A percentile compares a stretch with the other conserved stretches of the same genome.
phyloP scores from a whole-genome alignment of 2,797 vertebrate species.

The Buceros bicornis region DNA sequence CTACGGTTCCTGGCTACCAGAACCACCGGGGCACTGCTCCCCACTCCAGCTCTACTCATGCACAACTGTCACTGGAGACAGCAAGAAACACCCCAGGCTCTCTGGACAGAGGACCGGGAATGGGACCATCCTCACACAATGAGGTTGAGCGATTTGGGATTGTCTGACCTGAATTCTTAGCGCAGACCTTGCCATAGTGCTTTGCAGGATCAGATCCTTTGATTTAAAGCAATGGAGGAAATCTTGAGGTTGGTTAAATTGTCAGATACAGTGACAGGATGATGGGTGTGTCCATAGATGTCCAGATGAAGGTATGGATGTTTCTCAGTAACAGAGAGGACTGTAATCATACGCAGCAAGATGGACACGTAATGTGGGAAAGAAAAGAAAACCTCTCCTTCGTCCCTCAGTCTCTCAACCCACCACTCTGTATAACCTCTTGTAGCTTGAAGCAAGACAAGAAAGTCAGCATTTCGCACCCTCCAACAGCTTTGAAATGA shows the following conservation, averaged over 20 bases:
- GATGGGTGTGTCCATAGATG: background rate
- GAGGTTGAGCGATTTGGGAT: accelerated
- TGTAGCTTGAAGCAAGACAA: conserved; percentile 42
- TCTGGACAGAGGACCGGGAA: background rate
- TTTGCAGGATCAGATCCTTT: background rate
- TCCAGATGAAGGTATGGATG: background rate
- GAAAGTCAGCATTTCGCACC: conserved; percentile 48
- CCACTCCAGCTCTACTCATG: background rate
- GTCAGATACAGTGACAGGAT: background rate
- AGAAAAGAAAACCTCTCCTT: background rate
- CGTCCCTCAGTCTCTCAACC: background rate
- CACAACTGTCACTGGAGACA: accelerated
- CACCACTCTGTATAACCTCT: background rate
- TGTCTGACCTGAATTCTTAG: background rate
- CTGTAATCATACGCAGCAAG: background rate
- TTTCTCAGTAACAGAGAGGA: background rate
- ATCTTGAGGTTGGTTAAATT: background rate
- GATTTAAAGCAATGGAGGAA: background rate
- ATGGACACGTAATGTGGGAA: background rate
- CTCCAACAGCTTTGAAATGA: conserved; percentile 65
- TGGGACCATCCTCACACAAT: background rate
- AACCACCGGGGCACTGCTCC: background rate
- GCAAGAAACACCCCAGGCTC: background rate
- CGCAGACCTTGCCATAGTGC: accelerated
- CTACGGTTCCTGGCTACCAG: background rate